phyloP scores from a whole-genome alignment of 1,140 invertebrate genomes.

The Halesus radiatus region DNA sequence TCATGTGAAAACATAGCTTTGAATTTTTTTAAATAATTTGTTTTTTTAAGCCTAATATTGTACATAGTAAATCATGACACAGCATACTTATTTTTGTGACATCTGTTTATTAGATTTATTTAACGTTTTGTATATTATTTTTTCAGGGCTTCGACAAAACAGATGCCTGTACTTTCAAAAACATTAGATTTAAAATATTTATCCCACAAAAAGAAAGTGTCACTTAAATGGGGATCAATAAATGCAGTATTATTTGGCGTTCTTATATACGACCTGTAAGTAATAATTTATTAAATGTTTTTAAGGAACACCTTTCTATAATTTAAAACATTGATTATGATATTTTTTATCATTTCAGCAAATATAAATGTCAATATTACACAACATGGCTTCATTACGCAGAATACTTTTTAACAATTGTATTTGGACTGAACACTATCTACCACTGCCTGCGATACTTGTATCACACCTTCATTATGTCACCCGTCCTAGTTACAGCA shows the following conservation, averaged over 20 bases:
- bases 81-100: too few relatives aligned
- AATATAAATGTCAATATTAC: constrained; percentile 54
- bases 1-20: too few relatives aligned
- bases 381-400: constrained; percentile 50
- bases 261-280: constrained; percentile 53
- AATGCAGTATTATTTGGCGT: constrained; percentile 48
- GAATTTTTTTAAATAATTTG: too few relatives aligned
- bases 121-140: too few relatives aligned
- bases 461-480: constrained; percentile 45
- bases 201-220: constrained; percentile 43
- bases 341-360: constrained; percentile 42
- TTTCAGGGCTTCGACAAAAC: constrained; percentile 45
- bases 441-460: constrained; percentile 51
- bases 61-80: too few relatives aligned
- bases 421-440: constrained; percentile 54
- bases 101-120: too few relatives aligned
- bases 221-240: constrained; percentile 53
- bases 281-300: constrained; percentile 27
- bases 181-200: constrained; percentile 50
- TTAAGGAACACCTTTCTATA: background rate
- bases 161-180: constrained; percentile 47
- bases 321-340: background rate
- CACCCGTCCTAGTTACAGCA: constrained; percentile 45
- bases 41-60: too few relatives aligned
- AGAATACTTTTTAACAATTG: constrained; percentile 48